Percentiles rank a stretch among this genome's conserved stretches.
Conservation (phyloP, 2,888 invertebrate species). For the Pharmacophagus antenor region DNA sequence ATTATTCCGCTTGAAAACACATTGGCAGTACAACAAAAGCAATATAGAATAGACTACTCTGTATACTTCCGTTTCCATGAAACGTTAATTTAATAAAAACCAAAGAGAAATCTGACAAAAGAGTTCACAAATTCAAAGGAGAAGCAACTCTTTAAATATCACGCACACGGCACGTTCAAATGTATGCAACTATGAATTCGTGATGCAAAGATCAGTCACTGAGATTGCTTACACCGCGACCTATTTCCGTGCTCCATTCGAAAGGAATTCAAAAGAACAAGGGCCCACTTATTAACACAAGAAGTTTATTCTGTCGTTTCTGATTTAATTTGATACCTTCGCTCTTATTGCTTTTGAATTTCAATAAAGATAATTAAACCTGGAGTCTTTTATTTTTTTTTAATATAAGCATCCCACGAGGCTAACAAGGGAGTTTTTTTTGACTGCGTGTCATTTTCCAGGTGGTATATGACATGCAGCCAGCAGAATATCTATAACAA, state of each 20-base stretch:
- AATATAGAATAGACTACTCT: too few relatives aligned
- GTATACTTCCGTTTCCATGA: too few relatives aligned
- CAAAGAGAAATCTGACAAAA: not conserved
- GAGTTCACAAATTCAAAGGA: not conserved
- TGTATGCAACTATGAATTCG: conserved; percentile 19
- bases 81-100: too few relatives aligned
- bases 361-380: not conserved
- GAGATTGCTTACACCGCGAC: conserved; percentile 22
- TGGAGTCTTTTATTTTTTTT: not conserved
- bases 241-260: conserved; percentile 16
- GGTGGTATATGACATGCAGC: too few relatives aligned
- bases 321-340: not conserved
- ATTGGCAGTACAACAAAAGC: too few relatives aligned
- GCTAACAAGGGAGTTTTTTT: too few relatives aligned
- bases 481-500: too few relatives aligned
- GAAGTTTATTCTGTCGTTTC: not conserved
- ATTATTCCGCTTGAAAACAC: too few relatives aligned
- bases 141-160: not conserved
- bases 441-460: too few relatives aligned
- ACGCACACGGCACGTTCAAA: conserved; percentile 2
- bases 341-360: not conserved
- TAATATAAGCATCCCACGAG: not conserved
- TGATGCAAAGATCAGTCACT: conserved; percentile 9
- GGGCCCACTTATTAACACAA: conserved; percentile 10
- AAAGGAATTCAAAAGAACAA: conserved; percentile 22